These are phyloP conservation scores for Thymelicus sylvestris DNA, from an alignment of 2,888 invertebrate genomes.

Conservation along the genomic window DNA sequence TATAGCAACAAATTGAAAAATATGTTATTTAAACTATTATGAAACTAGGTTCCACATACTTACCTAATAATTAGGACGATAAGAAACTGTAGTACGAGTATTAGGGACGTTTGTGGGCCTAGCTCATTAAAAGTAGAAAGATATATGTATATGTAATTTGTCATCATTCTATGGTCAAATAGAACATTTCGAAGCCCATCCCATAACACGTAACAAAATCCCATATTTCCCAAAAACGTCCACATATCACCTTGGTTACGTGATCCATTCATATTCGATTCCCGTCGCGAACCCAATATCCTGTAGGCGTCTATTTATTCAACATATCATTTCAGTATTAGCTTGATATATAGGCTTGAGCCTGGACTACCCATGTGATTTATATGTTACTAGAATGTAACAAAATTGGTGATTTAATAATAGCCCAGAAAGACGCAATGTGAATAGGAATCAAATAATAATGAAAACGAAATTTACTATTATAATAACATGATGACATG, in stretches of 20 bases:
- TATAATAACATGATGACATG: no score
- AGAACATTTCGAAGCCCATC: slow-evolving; percentile 4
- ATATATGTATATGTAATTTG: no score
- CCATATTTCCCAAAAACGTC: slow-evolving; percentile 36
- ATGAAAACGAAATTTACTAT: no score
- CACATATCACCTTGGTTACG: slow-evolving; percentile 60
- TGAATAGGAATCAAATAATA: no score
- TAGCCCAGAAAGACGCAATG: background rate
- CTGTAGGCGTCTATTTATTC: slow-evolving; percentile 80
- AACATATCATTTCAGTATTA: slow-evolving; percentile 83
- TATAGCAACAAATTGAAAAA: no score
- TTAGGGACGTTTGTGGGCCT: no score
- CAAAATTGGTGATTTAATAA: background rate
- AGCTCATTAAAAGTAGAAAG: no score
- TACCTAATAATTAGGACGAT: no score
- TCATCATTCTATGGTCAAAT: background rate
- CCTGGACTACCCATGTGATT: slow-evolving; percentile 26
- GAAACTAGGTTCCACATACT: no score
- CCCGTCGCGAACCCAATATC: slow-evolving; percentile 71
- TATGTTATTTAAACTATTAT: no score
- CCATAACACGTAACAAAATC: slow-evolving; percentile 28
- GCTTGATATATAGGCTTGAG: slow-evolving; percentile 78
- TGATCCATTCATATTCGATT: slow-evolving; percentile 72
- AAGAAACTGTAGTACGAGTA: no score
- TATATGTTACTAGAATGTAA: slow-evolving; percentile 16